Conservation (phyloP, 2,797 vertebrate species). For the Lepus townsendii region DNA sequence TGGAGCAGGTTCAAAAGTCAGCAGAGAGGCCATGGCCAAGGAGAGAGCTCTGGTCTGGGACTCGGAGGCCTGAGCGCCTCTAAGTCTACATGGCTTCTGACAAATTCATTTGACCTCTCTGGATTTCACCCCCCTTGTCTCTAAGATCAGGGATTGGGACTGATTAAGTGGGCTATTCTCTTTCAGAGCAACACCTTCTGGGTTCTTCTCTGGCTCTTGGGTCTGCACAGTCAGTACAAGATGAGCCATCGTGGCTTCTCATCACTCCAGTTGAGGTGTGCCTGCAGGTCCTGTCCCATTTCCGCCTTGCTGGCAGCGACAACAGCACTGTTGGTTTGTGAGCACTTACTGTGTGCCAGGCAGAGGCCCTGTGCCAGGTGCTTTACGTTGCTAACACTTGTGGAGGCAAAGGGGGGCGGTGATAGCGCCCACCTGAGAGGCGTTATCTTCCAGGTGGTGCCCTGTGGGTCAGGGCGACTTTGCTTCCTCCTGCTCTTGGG, state of each 20-base stretch:
- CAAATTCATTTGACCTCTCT: neutral
- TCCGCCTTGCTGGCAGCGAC: neutral
- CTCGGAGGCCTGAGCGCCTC: neutral
- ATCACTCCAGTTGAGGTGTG: neutral
- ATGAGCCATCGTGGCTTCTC: neutral
- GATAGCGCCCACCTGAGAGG: fast-evolving
- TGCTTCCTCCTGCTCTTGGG: neutral
- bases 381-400: neutral
- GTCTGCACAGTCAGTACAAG: slow-evolving; percentile 3
- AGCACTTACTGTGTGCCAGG: neutral
- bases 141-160: slow-evolving; percentile 22
- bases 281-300: neutral
- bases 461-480: neutral
- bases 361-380: neutral
- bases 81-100: neutral
- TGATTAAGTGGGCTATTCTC: neutral
- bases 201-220: slow-evolving; percentile 9
- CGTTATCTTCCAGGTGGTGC: neutral
- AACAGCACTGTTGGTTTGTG: neutral
- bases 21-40: neutral
- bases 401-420: neutral
- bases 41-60: neutral
- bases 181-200: slow-evolving; percentile 7
- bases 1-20: neutral
- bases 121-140: neutral